phyloP scores from a whole-genome alignment of 2,888 invertebrate genomes.

The Sipha maydis region DNA sequence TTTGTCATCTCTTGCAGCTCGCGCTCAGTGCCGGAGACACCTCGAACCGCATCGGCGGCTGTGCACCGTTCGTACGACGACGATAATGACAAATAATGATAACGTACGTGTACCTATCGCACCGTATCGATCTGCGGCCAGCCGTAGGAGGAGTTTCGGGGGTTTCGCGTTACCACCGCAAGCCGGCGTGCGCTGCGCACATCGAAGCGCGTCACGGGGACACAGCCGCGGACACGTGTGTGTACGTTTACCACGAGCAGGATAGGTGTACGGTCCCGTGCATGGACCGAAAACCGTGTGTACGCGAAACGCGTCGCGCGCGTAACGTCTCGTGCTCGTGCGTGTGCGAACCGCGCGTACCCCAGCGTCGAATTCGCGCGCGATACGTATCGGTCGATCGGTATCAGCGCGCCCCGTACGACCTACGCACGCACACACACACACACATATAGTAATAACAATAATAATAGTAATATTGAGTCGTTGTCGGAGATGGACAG shows the following conservation, averaged over 20 bases:
- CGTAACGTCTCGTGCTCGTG: no score
- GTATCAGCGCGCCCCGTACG: background rate
- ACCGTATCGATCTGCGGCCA: background rate
- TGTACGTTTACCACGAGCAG: no score
- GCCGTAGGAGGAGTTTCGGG: background rate
- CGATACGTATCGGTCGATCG: conserved; percentile 19
- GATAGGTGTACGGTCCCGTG: no score
- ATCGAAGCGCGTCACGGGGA: no score
- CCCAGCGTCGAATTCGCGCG: no score
- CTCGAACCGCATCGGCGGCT: background rate
- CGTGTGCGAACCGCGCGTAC: no score
- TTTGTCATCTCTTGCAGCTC: background rate
- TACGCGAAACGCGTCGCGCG: no score
- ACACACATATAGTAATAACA: no score
- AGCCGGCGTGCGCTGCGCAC: conserved; percentile 13
- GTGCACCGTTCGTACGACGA: background rate
- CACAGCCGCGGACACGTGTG: no score
- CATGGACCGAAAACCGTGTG: no score
- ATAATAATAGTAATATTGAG: conserved; percentile 43
- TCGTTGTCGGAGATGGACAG: conserved; percentile 47
- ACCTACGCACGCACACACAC: no score
- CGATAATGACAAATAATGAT: background rate
- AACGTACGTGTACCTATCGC: background rate
- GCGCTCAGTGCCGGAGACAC: background rate
- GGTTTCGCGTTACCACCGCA: conserved; percentile 30